phyloP scores from a whole-genome alignment of 1,140 invertebrate species.

The Andricus grossulariae region DNA sequence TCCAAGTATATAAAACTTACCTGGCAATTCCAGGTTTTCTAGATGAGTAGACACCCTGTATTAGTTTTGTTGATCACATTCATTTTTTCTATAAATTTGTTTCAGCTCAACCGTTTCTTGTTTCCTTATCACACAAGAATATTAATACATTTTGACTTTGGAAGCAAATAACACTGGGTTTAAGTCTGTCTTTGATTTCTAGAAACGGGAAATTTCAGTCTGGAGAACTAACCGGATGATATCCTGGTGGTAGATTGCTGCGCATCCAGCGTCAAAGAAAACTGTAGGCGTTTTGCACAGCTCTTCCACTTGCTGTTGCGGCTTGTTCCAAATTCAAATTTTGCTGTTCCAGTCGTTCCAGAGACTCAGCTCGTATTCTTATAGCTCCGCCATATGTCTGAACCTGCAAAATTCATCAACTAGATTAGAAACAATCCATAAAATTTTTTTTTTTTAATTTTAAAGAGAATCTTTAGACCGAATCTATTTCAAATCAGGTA shows the following conservation, averaged over 20 bases:
- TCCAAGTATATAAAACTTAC: too few species aligned
- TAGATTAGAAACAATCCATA: conserved; percentile 4
- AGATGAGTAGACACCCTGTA: too few species aligned
- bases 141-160: background rate
- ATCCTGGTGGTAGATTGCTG: conserved; percentile 60
- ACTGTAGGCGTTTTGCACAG: conserved; percentile 85
- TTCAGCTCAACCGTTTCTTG: background rate
- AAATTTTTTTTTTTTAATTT: too few species aligned
- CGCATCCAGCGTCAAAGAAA: conserved; percentile 80
- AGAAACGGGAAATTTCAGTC: conserved; percentile 53
- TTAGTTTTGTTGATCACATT: background rate
- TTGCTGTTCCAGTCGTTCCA: conserved; percentile 80
- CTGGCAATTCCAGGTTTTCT: too few species aligned
- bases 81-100: background rate
- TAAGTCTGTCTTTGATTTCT: background rate
- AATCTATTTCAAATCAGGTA: too few species aligned
- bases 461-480: too few species aligned
- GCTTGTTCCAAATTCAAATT: conserved; percentile 65
- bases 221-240: conserved; percentile 61
- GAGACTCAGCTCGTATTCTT: conserved; percentile 80
- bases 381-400: conserved; percentile 82
- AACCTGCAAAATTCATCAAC: conserved; percentile 64
- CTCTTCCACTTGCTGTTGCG: conserved; percentile 76
- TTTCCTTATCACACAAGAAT: background rate
- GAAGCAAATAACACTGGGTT: conserved; percentile 15